Evolutionary conservation across 2,888 invertebrate genomes (phyloP), one percentile per base, ranked within the genome.

Genomic region (Lysandra bellargus): DNA sequence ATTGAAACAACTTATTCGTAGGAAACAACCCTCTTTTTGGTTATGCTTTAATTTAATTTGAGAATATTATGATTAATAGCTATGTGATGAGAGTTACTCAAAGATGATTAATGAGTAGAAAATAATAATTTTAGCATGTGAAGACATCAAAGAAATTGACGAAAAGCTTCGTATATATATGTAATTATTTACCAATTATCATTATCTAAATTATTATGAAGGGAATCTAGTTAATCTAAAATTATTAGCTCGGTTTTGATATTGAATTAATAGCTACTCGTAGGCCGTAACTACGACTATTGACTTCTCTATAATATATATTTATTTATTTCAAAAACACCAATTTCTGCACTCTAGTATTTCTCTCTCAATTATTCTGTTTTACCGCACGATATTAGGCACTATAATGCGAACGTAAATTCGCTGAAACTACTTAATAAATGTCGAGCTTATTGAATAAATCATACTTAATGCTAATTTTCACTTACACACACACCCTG

Each of bases 401-500:
- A 30, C 30, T 64, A 61, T 23, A 61, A 61, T 69, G 14, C 69
- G 69, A 14, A 37, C 33, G 69, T 69, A 69, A 69, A 37, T 69
- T 37, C 1, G 12, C 69, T 17, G 69, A 69, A 69, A 37, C 69
- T 69, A 14, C 33, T 33, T 69, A 69, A 69, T 69, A 69, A 69
- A 30, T 30, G 30, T 37, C 5, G 5, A 69, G 57, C 57, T 17
- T 57, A 69, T 33, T 69, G 69, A 69, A 37, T 69, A 33, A 33
- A 69, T 37, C 33, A 37, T 23, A 44, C 44, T 74, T 74, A 44
- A 74, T 74, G 74, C 44, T n/a, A 74, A 74, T 23, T 74, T 74
- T 17, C 74, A 74, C 74, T 74, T 74, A 44, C 40, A 44, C 74
- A n/a, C 74, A 44, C 44, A 3, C 40, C 44, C 23, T 74, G 44